Evolutionary conservation across 1,140 invertebrate genomes (phyloP).

Genomic region (Sipha flava): DNA sequence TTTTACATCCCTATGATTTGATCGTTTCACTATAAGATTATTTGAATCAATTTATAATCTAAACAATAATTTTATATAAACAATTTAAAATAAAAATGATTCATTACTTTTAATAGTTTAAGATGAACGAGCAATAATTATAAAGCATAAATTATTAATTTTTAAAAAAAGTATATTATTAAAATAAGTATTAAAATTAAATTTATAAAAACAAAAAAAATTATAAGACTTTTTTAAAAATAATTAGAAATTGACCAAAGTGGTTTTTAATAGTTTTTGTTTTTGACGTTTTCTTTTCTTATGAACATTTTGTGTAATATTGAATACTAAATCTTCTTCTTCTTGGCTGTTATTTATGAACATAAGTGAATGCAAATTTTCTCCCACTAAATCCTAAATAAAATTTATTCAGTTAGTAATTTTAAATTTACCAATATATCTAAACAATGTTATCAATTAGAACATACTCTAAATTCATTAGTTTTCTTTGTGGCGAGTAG

Average conservation of each 20-base stretch:
- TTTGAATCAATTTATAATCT: too few species aligned
- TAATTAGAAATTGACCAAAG: not conserved
- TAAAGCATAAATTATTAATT: too few species aligned
- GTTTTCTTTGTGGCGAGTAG: slow-evolving; percentile 52
- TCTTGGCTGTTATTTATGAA: slow-evolving; percentile 48
- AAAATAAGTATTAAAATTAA: too few species aligned
- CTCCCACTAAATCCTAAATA: slow-evolving; percentile 69
- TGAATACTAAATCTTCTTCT: slow-evolving; percentile 4
- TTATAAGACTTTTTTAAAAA: too few species aligned
- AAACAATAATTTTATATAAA: too few species aligned
- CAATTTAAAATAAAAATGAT: too few species aligned
- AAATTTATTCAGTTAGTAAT: slow-evolving; percentile 40
- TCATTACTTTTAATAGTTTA: too few species aligned
- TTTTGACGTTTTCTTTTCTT: slow-evolving; percentile 4
- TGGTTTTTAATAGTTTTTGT: not conserved
- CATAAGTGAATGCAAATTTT: slow-evolving; percentile 75
- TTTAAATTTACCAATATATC: not conserved
- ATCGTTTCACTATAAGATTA: too few species aligned
- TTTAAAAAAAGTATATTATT: too few species aligned
- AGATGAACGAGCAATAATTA: too few species aligned
- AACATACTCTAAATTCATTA: slow-evolving; percentile 55
- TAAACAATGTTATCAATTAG: not conserved
- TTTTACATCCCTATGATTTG: too few species aligned
- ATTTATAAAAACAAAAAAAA: too few species aligned
- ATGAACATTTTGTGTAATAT: not conserved